Percentiles rank a stretch among this genome's conserved stretches.
These are phyloP conservation scores for Caenorhabditis becei DNA, from an alignment of 2,888 invertebrate species.

Conservation along the genomic window DNA sequence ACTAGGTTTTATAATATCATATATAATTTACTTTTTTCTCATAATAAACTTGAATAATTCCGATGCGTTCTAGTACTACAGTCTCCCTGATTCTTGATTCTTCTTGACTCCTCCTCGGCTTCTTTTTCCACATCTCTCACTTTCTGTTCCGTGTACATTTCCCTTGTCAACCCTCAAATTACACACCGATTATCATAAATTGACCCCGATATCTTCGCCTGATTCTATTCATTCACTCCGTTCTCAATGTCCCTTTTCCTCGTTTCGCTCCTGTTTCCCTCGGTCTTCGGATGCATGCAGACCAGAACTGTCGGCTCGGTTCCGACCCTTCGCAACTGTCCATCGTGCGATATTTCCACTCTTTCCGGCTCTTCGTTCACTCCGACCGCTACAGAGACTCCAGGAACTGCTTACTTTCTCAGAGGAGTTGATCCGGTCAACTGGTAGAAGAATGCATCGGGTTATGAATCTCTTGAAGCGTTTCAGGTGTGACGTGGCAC, in stretches of 20 bases:
- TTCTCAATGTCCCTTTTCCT: not conserved
- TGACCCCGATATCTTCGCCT: slow-evolving; percentile 6
- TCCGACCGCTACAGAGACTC: slow-evolving; percentile 36
- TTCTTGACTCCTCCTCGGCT: not conserved
- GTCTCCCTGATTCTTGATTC: too few species aligned
- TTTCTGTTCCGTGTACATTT: not conserved
- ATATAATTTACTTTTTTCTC: too few species aligned
- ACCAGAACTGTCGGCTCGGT: slow-evolving; percentile 1
- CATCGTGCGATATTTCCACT: slow-evolving; percentile 52
- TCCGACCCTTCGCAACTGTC: slow-evolving; percentile 48
- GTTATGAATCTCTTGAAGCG: too few species aligned
- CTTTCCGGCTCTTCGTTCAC: slow-evolving; percentile 52
- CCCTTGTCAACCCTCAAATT: not conserved
- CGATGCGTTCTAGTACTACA: too few species aligned
- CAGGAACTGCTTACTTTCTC: slow-evolving; percentile 54
- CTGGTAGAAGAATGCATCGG: slow-evolving; percentile 35
- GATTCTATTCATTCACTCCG: not conserved
- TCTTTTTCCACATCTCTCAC: too few species aligned
- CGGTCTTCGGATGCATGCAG: slow-evolving; percentile 23
- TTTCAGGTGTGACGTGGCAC: slow-evolving; percentile 58
- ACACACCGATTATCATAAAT: slow-evolving; percentile 24
- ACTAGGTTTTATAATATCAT: too few species aligned
- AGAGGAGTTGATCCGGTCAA: slow-evolving; percentile 59
- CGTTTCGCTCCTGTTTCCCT: slow-evolving; percentile 9
- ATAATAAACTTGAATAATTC: too few species aligned